phyloP scores from a whole-genome alignment of 1,140 invertebrate species.

The Battus philenor region DNA sequence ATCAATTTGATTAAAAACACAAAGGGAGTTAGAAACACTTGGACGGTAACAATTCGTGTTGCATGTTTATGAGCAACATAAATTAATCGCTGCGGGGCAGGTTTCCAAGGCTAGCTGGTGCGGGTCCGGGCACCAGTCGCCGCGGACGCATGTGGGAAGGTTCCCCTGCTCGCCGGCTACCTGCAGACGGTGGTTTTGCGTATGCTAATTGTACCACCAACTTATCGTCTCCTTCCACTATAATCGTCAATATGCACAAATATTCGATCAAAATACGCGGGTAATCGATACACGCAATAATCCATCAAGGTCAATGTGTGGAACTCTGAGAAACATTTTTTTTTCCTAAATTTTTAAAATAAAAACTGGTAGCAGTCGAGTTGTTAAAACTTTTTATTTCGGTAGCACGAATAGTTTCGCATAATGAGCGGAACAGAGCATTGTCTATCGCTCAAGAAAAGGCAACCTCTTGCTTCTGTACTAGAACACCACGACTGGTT shows the following conservation, averaged over 20 bases:
- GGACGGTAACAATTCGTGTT: slow-evolving; percentile 32
- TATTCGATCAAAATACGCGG: slow-evolving; percentile 6
- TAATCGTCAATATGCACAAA: slow-evolving; percentile 2
- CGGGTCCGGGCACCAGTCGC: slow-evolving; percentile 24
- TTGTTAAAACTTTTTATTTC: no score
- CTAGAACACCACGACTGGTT: no score
- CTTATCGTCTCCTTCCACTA: not conserved
- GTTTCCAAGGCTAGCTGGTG: slow-evolving; percentile 56
- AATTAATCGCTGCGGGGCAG: slow-evolving; percentile 54
- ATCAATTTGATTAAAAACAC: not conserved
- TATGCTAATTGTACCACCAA: slow-evolving; percentile 4
- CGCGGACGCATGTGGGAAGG: slow-evolving; percentile 4
- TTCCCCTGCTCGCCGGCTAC: not conserved
- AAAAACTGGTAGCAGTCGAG: no score
- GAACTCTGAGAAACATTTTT: no score
- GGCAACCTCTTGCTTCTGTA: no score
- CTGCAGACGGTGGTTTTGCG: slow-evolving; percentile 1
- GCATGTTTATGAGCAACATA: slow-evolving; percentile 59
- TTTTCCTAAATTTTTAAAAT: no score
- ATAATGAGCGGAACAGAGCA: no score
- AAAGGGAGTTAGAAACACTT: slow-evolving; percentile 16
- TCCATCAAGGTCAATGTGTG: no score
- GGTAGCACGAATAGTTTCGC: no score
- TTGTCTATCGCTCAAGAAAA: no score
- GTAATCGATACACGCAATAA: no score